These are phyloP conservation scores for Gopherus evgoodei DNA, from an alignment of 2,113 vertebrate species.

Conservation along the genomic window DNA sequence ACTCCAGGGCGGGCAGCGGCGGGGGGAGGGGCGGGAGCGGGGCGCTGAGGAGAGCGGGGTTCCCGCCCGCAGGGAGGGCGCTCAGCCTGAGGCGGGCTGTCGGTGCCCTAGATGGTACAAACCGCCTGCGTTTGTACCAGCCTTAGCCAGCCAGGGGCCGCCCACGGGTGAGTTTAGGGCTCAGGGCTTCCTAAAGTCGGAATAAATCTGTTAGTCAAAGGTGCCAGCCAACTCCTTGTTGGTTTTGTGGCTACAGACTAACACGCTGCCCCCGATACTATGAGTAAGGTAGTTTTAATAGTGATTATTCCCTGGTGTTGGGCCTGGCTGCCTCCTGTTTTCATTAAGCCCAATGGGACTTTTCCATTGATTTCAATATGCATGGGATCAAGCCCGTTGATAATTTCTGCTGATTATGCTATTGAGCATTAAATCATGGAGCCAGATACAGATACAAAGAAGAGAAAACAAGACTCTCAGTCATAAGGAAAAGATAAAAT, in stretches of 20 bases:
- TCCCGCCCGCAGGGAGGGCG: too few species aligned
- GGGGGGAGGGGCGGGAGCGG: not conserved
- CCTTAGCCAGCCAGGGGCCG: too few species aligned
- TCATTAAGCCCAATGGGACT: not conserved
- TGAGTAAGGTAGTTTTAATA: not conserved
- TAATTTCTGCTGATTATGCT: not conserved
- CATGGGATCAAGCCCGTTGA: not conserved
- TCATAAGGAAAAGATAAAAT: not conserved
- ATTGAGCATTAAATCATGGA: not conserved
- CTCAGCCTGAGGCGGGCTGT: too few species aligned
- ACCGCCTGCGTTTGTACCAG: too few species aligned
- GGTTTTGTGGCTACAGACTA: too few species aligned
- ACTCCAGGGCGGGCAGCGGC: too few species aligned
- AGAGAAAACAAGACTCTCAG: not conserved
- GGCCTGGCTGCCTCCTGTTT: not conserved
- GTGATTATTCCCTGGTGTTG: not conserved
- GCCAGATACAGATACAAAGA: not conserved
- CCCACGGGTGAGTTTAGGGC: not conserved
- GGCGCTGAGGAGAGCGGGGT: too few species aligned
- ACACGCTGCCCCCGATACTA: too few species aligned
- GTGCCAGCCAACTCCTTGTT: too few species aligned
- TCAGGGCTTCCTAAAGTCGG: not conserved
- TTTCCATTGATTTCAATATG: conserved; percentile 13
- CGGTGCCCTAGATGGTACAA: too few species aligned
- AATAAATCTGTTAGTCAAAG: too few species aligned